These are phyloP conservation scores for Vesta saturnalis DNA, from an alignment of 2,888 invertebrate genomes.

Conservation along the genomic window DNA sequence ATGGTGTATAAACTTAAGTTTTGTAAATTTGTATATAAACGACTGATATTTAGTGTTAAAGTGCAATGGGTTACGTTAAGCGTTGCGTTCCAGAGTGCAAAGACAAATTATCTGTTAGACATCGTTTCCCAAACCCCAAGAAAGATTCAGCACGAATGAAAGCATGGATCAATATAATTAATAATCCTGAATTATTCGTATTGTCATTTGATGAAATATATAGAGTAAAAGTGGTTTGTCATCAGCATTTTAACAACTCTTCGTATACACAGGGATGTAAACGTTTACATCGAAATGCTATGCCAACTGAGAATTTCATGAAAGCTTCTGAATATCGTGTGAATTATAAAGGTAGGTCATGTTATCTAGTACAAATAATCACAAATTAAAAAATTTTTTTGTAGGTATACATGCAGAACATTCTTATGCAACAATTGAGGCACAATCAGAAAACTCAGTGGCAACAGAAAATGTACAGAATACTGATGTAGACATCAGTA, in stretches of 20 bases:
- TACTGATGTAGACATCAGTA: constrained; percentile 1
- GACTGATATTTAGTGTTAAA: constrained; percentile 3
- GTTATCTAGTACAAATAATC: background rate
- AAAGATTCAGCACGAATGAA: constrained; percentile 4
- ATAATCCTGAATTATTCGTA: constrained; percentile 1
- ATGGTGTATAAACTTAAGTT: constrained; percentile 5
- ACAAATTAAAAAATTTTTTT: background rate
- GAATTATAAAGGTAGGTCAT: background rate
- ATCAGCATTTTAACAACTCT: background rate
- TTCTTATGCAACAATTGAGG: background rate
- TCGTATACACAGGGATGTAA: constrained; percentile 4
- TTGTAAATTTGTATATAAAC: constrained; percentile 5
- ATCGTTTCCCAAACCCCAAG: constrained; percentile 5
- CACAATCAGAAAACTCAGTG: constrained; percentile 1
- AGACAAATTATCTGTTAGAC: constrained; percentile 7
- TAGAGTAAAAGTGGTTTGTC: constrained; percentile 9
- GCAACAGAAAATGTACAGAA: constrained; percentile 4
- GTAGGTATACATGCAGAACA: background rate
- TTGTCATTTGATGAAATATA: constrained; percentile 2
- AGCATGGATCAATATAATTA: constrained; percentile 7
- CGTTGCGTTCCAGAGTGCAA: constrained; percentile 7
- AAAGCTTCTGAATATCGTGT: constrained; percentile 2
- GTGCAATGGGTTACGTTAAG: constrained; percentile 5
- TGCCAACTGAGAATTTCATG: background rate
- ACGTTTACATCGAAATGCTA: constrained; percentile 6